Evolutionary conservation across 2,888 invertebrate genomes (phyloP).

Genomic region (Sussaba pulchella): DNA sequence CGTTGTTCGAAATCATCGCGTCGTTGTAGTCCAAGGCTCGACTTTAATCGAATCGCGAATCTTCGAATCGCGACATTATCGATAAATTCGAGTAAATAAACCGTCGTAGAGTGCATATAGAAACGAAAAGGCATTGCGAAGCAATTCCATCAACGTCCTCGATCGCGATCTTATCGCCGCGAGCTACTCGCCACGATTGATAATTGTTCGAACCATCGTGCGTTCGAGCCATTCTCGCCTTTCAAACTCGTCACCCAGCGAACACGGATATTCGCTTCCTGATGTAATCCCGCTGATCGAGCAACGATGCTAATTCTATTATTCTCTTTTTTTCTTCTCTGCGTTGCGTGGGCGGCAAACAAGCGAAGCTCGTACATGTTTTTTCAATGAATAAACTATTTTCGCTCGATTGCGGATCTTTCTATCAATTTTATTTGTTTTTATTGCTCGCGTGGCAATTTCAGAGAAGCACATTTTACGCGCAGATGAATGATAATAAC

Average conservation of each 20-base stretch:
- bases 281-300: constrained; percentile 22
- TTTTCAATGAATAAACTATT: not conserved
- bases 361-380: not conserved
- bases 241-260: constrained; percentile 7
- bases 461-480: too few species aligned
- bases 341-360: not conserved
- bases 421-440: too few species aligned
- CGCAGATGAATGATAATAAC: too few species aligned
- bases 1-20: not conserved
- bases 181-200: not conserved
- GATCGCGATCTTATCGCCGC: not conserved
- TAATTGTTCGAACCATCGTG: constrained; percentile 24
- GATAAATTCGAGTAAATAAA: constrained; percentile 33
- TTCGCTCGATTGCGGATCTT: not conserved
- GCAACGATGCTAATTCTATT: constrained; percentile 9
- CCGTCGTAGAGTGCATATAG: constrained; percentile 11
- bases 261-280: not conserved
- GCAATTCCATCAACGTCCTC: constrained; percentile 30
- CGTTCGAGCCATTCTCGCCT: constrained; percentile 5
- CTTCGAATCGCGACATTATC: constrained; percentile 32
- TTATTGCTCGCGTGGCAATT: too few species aligned
- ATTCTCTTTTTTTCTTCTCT: not conserved
- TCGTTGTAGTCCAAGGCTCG: constrained; percentile 12
- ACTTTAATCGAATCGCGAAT: constrained; percentile 53
- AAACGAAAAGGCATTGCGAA: not conserved